Base-by-base conservation (phyloP, 1,140 invertebrate genomes). In the Cardiocondyla obscurior region DNA sequence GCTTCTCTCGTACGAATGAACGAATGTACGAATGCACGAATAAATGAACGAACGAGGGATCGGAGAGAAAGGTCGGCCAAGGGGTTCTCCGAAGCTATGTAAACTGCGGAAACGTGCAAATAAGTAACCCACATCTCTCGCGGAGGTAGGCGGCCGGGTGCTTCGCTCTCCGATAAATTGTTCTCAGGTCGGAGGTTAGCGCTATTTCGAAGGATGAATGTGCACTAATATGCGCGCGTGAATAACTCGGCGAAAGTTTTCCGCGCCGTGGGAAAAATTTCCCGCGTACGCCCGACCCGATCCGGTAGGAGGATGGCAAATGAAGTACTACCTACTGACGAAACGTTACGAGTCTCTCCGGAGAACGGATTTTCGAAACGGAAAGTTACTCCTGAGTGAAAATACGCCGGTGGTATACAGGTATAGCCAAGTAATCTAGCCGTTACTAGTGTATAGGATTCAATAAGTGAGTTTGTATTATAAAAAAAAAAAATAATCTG, bases 31-130 rank as follows among this genome's bases (percentile, higher is more conserved):
- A 74, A 74, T 33, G 73, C 67, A 28, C 42, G 81, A 74, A 57
- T 8, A 70, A 77, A 28, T 33, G 67, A 39, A 14, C 14, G 44
- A 55, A 49, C 57, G 73, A 62, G 72, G 64, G 57, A 39, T 19
- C 30, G 44, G 22, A 22, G 74, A 53, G 74, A 39, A 42, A 64
- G 64, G 49, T 53, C 42, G 49, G n/a, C 39, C 30, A 49, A 69
- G 42, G 22, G 42, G 64, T 30, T 67, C 46, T 64, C 65, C 64
- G 84, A 90, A 91, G 86, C 74, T 74, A 86, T 87, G 86, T 88
- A 87, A 91, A 91, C 88, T 88, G 88, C 86, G 86, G 55, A 88
- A 87, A 87, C 86, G 89, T 90, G 90, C 83, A 91, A 90, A 91
- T 90, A 90, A 86, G 83, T 83, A 83, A 82, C 76, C 69, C 58